phyloP scores from a whole-genome alignment of 1,140 invertebrate genomes.

The Pseudomyrmex flavicornis region DNA sequence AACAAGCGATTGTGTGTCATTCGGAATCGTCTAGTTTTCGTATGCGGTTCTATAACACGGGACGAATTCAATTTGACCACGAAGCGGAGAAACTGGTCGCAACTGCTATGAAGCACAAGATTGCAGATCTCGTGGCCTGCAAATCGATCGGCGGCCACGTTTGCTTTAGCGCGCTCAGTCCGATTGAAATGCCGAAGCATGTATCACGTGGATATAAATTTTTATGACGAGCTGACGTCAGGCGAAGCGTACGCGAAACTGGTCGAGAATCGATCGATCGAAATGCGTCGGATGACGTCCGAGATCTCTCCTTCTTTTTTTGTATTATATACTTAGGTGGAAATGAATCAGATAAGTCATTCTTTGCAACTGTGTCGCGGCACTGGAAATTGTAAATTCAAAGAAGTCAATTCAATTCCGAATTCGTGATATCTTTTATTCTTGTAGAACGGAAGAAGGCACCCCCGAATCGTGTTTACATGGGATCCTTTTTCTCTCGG shows the following conservation, averaged over 20 bases:
- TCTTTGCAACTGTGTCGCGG: no score
- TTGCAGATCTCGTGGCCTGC: constrained; percentile 30
- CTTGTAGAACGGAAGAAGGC: neutral
- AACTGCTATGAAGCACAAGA: constrained; percentile 42
- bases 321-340: neutral
- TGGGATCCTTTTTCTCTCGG: neutral
- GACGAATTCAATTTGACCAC: constrained; percentile 26
- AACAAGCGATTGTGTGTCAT: constrained; percentile 9
- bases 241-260: neutral
- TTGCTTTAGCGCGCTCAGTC: constrained; percentile 33
- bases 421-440: neutral
- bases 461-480: neutral
- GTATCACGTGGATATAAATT: constrained; percentile 35
- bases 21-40: constrained; percentile 16
- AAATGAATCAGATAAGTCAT: neutral
- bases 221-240: constrained; percentile 22
- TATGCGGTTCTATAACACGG: constrained; percentile 26
- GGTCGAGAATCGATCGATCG: neutral
- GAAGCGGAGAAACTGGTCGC: constrained; percentile 8
- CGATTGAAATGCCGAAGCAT: constrained; percentile 62
- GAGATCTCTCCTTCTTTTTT: no score
- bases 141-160: constrained; percentile 55
- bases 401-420: neutral
- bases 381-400: neutral
- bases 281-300: neutral